phyloP scores from a whole-genome alignment of 2,113 vertebrate genomes.

The Aspidoscelis tigris region DNA sequence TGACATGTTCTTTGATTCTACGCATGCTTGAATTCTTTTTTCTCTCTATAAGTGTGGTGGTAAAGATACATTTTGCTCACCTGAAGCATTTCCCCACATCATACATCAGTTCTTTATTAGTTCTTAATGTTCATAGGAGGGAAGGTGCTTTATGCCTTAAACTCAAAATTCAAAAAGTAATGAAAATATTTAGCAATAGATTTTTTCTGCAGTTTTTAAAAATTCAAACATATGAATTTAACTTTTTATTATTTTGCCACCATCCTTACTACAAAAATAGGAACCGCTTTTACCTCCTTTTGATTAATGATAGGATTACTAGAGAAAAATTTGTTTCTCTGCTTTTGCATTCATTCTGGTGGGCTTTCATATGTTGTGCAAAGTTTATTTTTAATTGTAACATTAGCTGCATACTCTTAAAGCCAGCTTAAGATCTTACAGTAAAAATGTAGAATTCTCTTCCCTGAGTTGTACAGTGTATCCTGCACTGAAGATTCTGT shows the following conservation, averaged over 20 bases:
- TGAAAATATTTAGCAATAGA: conserved; percentile 39
- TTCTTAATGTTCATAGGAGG: conserved; percentile 26
- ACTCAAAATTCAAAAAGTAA: conserved; percentile 44
- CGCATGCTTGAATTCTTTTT: conserved; percentile 26
- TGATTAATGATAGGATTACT: conserved; percentile 46
- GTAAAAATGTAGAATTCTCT: conserved; percentile 68
- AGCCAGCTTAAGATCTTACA: conserved; percentile 71
- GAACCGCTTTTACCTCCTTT: conserved; percentile 44
- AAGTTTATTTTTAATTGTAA: conserved; percentile 79
- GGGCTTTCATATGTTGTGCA: conserved; percentile 74
- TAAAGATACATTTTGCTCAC: conserved; percentile 53
- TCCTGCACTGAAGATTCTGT: conserved; percentile 72
- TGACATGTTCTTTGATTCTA: conserved; percentile 38
- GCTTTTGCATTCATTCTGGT: conserved; percentile 74
- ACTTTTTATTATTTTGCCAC: not conserved
- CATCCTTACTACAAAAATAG: not conserved
- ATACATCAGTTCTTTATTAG: conserved; percentile 11
- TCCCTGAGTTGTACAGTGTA: conserved; percentile 66
- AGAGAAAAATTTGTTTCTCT: conserved; percentile 61
- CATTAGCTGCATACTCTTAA: conserved; percentile 78
- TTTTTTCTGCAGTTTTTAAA: not conserved
- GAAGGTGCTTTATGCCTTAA: conserved; percentile 60
- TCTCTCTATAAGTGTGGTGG: conserved; percentile 26
- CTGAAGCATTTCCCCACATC: conserved; percentile 36
- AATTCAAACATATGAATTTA: not conserved